Base-by-base conservation (phyloP, 2,797 vertebrate genomes). In the Petrocephalus sullivani region DNA sequence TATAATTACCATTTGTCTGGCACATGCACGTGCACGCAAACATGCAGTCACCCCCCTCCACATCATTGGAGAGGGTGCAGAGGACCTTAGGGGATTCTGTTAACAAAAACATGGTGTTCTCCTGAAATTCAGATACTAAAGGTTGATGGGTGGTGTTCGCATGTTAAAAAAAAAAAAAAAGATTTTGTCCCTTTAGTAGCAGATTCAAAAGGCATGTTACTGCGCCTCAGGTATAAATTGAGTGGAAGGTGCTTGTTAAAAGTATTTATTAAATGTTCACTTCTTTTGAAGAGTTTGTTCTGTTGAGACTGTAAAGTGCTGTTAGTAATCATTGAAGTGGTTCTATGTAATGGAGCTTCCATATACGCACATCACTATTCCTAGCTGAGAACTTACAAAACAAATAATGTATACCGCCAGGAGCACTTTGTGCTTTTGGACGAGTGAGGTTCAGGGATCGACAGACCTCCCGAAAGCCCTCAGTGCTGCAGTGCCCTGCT, bases 21-120 rank as follows among this genome's bases (percentile, higher is more conserved):
- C 16, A 49, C 16, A 57, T 53, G 49, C 78, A 83, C 49, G n/a
- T 83, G 78, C 4, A 0, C n/a, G 5, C 53, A 85, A 21, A 85
- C 51, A 58, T 33, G 23, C 23, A 85, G 9, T 56, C 84, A 85
- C 28, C 14, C 53, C 54, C 33, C 28, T 60, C 71, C 41, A 1
- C 78, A 9, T 64, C 37, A 46, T 1, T 16, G 71, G 14, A 67
- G 46, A 67, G 64, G 28, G 33, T 71, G 67, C 67, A 71, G 67
- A 37, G 28, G 75, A 81, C 41, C 37, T 81, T 81, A 49, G 37
- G 41, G 75, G 75, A 49, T 81, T 49, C 41, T 81, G 75, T 81
- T 81, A 81, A 81, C 41, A 81, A 81, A 81, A 81, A 81, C 75
- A 81, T 49, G 37, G 67, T 41, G 75, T 81, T 49, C 41, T 81